Evolutionary conservation across 2,888 invertebrate species (phyloP).

Genomic region (Netelia inedita): DNA sequence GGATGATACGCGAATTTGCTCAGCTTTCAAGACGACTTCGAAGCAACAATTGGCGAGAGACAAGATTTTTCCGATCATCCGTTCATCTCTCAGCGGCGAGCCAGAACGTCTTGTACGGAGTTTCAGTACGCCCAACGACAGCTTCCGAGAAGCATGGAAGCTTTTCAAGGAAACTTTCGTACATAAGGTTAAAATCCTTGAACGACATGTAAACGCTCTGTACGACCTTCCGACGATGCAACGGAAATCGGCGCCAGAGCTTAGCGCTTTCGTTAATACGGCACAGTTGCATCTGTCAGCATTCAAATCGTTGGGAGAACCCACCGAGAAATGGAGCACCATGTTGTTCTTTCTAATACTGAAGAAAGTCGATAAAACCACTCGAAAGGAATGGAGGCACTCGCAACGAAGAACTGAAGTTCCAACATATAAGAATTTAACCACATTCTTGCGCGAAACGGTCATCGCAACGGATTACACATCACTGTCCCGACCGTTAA

Average conservation of each 20-base stretch:
- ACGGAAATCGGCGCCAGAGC: not conserved
- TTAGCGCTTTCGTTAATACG: not conserved
- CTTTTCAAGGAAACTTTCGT: not conserved
- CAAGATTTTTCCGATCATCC: too few relatives aligned
- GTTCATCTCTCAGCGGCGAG: slow-evolving; percentile 39
- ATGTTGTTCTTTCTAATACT: not conserved
- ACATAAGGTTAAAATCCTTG: not conserved
- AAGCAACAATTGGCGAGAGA: slow-evolving; percentile 29
- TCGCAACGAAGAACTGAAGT: slow-evolving; percentile 4
- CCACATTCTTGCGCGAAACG: slow-evolving; percentile 6
- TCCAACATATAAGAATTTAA: slow-evolving; percentile 20
- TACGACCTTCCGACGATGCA: slow-evolving; percentile 11
- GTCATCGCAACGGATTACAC: not conserved
- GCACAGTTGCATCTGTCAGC: slow-evolving; percentile 12
- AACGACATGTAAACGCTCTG: not conserved
- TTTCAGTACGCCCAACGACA: slow-evolving; percentile 6
- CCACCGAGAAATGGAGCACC: not conserved
- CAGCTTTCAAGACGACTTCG: slow-evolving; percentile 66
- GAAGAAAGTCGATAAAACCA: slow-evolving; percentile 12
- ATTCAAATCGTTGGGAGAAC: slow-evolving; percentile 1
- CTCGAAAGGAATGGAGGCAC: not conserved
- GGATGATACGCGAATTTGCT: slow-evolving; percentile 40
- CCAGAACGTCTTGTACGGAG: slow-evolving; percentile 2
- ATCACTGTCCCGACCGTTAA: not conserved
- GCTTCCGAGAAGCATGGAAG: slow-evolving; percentile 19